phyloP scores from a whole-genome alignment of 1,140 invertebrate genomes.

The Parasteatoda tepidariorum region DNA sequence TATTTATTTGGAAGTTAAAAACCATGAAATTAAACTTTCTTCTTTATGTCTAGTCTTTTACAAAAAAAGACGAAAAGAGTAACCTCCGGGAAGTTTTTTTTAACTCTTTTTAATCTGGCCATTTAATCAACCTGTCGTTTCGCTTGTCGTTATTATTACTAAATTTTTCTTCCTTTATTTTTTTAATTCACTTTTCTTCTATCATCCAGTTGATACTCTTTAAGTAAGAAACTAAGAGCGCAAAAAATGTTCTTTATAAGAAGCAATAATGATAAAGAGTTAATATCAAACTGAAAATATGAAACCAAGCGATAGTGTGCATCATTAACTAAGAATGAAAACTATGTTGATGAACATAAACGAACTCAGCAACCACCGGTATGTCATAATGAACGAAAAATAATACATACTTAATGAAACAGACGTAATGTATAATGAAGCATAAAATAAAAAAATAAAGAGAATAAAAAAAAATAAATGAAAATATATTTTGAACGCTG shows the following conservation, averaged over 20 bases:
- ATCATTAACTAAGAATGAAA: conserved; percentile 18
- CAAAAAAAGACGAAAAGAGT: too few relatives aligned
- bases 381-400: not conserved
- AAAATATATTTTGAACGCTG: too few relatives aligned
- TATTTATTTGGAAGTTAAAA: too few relatives aligned
- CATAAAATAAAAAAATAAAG: too few relatives aligned
- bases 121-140: conserved; percentile 37
- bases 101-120: conserved; percentile 9
- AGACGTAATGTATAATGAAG: conserved; percentile 9
- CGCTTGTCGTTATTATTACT: conserved; percentile 34
- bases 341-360: conserved; percentile 3
- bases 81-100: too few relatives aligned
- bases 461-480: too few relatives aligned
- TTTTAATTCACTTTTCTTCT: conserved; percentile 8
- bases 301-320: conserved; percentile 15
- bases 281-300: conserved; percentile 23
- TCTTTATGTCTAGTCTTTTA: too few relatives aligned
- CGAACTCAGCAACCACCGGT: too few relatives aligned
- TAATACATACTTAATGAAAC: not conserved
- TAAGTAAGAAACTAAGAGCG: conserved; percentile 27
- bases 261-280: conserved; percentile 15
- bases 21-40: too few relatives aligned
- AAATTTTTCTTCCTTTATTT: conserved; percentile 24
- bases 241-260: not conserved
- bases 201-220: conserved; percentile 28